A percentile compares a stretch with the other conserved stretches of the same genome.
phyloP scores from a whole-genome alignment of 2,888 invertebrate species.

The Dynastes grantii region DNA sequence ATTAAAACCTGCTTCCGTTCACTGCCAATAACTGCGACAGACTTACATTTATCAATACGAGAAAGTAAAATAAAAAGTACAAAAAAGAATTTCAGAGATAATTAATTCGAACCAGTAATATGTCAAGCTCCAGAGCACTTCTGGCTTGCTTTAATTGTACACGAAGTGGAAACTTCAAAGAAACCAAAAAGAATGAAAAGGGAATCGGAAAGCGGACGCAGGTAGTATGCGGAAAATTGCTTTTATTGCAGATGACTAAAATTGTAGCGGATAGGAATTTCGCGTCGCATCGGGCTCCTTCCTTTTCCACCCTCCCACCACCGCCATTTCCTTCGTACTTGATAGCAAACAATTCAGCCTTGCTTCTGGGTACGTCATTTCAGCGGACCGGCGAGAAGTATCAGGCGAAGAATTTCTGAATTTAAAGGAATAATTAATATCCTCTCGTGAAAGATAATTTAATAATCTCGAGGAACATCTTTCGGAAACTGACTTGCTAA shows the following conservation, averaged over 20 bases:
- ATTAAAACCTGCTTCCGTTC: too few relatives aligned
- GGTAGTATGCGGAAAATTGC: conserved; percentile 8
- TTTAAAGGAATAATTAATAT: conserved; percentile 42
- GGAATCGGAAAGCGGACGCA: neutral
- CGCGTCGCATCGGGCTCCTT: neutral
- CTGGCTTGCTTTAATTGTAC: neutral
- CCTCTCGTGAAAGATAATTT: conserved; percentile 36
- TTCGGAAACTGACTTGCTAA: conserved; percentile 31
- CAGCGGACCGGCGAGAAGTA: neutral
- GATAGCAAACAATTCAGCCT: conserved; percentile 2
- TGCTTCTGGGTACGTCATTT: neutral
- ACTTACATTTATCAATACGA: too few relatives aligned
- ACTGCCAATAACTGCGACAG: too few relatives aligned
- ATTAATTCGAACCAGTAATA: too few relatives aligned
- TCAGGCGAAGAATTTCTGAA: conserved; percentile 16
- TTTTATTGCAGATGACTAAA: conserved; percentile 2
- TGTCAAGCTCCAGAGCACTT: too few relatives aligned
- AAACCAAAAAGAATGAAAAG: conserved; percentile 2
- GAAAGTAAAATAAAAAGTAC: too few relatives aligned
- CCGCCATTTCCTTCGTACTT: neutral
- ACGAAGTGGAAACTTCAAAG: neutral
- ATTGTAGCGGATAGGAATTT: conserved; percentile 7
- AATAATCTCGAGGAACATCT: conserved; percentile 40
- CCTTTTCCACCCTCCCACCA: neutral
- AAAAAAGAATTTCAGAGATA: neutral